Evolutionary conservation across 2,797 vertebrate species (phyloP).

Genomic region (Scolopax rusticola): DNA sequence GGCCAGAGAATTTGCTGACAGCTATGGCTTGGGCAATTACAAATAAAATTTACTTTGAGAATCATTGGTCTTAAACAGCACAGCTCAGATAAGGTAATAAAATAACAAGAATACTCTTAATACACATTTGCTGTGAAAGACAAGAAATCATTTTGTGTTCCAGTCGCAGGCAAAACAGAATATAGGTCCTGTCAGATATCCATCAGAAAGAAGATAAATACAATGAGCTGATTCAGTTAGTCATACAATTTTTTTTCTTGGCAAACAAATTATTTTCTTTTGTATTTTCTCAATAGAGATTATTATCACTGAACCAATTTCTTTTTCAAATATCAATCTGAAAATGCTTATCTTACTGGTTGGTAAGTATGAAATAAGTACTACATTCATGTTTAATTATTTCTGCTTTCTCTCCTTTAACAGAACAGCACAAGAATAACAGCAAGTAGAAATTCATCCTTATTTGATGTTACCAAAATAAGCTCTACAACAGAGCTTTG

Average conservation of each 20-base stretch:
- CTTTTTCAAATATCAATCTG: not conserved
- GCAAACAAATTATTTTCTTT: not conserved
- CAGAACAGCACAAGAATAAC: not conserved
- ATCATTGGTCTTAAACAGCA: not conserved
- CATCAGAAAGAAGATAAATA: not conserved
- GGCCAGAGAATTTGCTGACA: not conserved
- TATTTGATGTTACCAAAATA: not conserved
- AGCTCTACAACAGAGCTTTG: not conserved
- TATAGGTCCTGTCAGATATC: not conserved
- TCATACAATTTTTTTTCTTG: not conserved
- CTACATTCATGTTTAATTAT: not conserved
- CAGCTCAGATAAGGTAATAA: not conserved
- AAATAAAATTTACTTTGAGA: not conserved
- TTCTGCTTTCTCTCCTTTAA: not conserved
- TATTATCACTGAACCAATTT: not conserved
- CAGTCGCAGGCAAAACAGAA: not conserved
- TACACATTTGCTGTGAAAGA: not conserved
- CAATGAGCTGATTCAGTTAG: not conserved
- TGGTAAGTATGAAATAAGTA: not conserved
- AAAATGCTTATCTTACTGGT: not conserved
- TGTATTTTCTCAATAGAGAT: not conserved
- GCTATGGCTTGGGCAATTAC: not conserved
- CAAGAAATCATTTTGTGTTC: not conserved
- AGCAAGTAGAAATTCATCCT: not conserved
- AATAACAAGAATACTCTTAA: not conserved